Percentiles rank a stretch among this genome's conserved stretches.
These are phyloP conservation scores for Oncorhynchus nerka DNA, from an alignment of 2,113 vertebrate species.

Conservation along the genomic window DNA sequence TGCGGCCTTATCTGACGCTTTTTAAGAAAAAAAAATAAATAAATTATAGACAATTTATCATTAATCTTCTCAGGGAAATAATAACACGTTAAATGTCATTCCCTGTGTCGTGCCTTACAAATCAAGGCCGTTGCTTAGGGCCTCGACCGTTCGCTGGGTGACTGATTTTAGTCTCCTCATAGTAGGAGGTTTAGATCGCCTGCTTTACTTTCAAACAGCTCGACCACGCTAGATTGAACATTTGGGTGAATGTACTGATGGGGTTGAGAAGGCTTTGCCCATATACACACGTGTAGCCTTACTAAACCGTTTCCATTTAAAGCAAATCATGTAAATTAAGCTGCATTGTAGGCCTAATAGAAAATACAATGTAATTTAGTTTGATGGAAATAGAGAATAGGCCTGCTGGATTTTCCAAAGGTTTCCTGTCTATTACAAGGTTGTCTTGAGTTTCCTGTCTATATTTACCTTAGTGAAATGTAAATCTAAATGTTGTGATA, in stretches of 20 bases:
- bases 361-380: too few species aligned
- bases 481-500: too few species aligned
- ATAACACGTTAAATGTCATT: constrained; percentile 84
- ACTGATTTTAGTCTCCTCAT: not conserved
- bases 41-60: constrained; percentile 90
- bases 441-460: too few species aligned
- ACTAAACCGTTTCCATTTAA: not conserved
- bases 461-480: too few species aligned
- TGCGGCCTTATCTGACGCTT: constrained; percentile 85
- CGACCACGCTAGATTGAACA: not conserved
- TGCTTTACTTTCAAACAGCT: not conserved
- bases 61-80: constrained; percentile 82
- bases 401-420: too few species aligned
- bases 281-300: not conserved
- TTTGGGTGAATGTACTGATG: not conserved
- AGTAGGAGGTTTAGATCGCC: not conserved
- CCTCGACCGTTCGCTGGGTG: not conserved
- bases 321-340: not conserved
- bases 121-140: not conserved
- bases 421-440: too few species aligned
- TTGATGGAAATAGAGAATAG: too few species aligned
- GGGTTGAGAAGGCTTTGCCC: not conserved
- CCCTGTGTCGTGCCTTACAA: constrained; percentile 42
- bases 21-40: constrained; percentile 80
- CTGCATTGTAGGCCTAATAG: not conserved